phyloP scores from a whole-genome alignment of 2,113 vertebrate genomes.

The Callospermophilus lateralis region DNA sequence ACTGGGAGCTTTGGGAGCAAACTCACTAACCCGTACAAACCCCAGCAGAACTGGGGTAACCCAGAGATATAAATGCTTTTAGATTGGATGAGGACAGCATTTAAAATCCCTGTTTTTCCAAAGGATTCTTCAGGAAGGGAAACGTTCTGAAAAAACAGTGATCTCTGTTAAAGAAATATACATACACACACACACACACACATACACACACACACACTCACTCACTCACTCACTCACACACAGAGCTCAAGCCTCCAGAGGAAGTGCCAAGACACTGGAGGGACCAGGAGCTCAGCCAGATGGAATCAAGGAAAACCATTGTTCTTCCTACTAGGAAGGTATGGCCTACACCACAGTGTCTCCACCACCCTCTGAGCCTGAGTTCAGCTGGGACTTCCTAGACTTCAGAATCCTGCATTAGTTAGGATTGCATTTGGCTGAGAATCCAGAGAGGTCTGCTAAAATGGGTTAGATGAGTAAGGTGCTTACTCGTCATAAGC shows the following conservation, averaged over 20 bases:
- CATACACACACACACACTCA: neutral
- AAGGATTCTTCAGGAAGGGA: conserved; percentile 75
- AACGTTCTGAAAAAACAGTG: conserved; percentile 75
- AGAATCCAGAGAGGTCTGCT: neutral
- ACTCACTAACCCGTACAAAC: neutral
- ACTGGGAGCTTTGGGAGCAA: neutral
- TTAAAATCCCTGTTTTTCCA: conserved; percentile 47
- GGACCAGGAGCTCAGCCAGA: conserved; percentile 68
- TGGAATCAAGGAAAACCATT: conserved; percentile 71
- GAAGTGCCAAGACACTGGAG: conserved; percentile 82
- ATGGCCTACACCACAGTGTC: neutral
- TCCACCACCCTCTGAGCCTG: conserved; percentile 55
- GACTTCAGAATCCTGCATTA: neutral
- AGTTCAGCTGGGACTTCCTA: neutral
- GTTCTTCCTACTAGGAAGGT: conserved; percentile 61
- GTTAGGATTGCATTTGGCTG: neutral
- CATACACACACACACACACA: no score
- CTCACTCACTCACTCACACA: neutral
- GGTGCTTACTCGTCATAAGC: neutral
- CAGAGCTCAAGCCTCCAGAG: conserved; percentile 58
- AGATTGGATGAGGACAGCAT: conserved; percentile 26
- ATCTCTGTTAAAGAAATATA: conserved; percentile 57
- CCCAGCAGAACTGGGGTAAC: neutral
- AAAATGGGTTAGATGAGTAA: neutral
- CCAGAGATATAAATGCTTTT: neutral